Conservation (phyloP, 2,888 invertebrate species). For the Sicus ferrugineus region DNA sequence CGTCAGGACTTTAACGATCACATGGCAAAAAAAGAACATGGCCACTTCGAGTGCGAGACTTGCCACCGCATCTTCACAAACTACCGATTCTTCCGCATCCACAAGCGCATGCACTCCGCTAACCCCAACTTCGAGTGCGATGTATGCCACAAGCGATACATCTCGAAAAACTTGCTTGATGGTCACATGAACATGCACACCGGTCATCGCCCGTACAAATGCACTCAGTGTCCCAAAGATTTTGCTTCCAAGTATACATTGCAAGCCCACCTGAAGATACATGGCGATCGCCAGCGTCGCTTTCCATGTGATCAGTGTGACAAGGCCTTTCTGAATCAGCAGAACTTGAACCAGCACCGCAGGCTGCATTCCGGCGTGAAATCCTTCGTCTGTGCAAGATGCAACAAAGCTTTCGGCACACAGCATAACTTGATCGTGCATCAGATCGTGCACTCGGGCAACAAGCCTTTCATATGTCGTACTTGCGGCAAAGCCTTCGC, state of each 20-base stretch:
- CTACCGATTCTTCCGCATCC: conserved; percentile 70
- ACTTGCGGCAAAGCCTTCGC: conserved; percentile 79
- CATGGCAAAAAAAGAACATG: conserved; percentile 65
- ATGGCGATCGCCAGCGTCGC: conserved; percentile 73
- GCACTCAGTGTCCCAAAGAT: conserved; percentile 73
- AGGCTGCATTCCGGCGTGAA: conserved; percentile 77
- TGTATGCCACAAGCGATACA: conserved; percentile 74
- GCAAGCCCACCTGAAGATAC: conserved; percentile 79
- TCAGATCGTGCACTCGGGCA: conserved; percentile 79
- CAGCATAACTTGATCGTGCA: conserved; percentile 81
- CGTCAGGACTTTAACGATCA: conserved; percentile 72
- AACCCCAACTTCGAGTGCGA: conserved; percentile 72
- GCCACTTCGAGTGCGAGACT: conserved; percentile 66
- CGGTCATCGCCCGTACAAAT: conserved; percentile 74
- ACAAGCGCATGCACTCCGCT: conserved; percentile 72
- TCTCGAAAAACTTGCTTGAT: conserved; percentile 73
- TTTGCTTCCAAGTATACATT: conserved; percentile 83
- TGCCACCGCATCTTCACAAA: conserved; percentile 72
- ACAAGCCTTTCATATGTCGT: conserved; percentile 75
- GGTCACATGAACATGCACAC: conserved; percentile 78
- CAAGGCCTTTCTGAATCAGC: conserved; percentile 79
- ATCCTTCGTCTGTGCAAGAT: conserved; percentile 50
- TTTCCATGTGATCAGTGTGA: conserved; percentile 73
- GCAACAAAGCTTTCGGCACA: conserved; percentile 77
- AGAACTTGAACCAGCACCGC: conserved; percentile 78